Percentiles rank a stretch among this genome's conserved stretches.
Evolutionary conservation across 2,113 vertebrate species (phyloP).

Genomic region (Jacana jacana): DNA sequence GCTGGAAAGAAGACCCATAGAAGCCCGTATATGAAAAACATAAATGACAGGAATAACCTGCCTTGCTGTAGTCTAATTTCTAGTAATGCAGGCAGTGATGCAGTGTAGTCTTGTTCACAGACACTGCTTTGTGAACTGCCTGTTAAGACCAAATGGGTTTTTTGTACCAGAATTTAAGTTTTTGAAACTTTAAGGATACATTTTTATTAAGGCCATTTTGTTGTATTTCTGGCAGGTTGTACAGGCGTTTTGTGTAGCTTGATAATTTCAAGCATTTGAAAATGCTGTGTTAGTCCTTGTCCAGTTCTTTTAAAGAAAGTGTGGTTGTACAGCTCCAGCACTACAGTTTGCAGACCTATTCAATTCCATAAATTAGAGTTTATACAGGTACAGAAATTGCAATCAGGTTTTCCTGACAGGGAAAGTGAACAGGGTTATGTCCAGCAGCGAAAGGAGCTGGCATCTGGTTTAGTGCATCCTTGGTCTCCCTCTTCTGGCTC

Average conservation of each 20-base stretch:
- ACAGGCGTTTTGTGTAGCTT: neutral
- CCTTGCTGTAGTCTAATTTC: neutral
- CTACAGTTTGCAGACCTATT: accelerated
- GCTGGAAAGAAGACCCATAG: neutral
- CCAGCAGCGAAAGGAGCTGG: neutral
- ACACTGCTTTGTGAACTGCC: too few relatives aligned
- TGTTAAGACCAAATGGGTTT: neutral
- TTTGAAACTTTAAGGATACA: neutral
- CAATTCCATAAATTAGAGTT: neutral
- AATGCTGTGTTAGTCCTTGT: neutral
- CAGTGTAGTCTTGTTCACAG: neutral
- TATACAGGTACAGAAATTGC: neutral
- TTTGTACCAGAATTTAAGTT: neutral
- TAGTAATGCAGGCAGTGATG: neutral
- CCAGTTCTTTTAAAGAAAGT: neutral
- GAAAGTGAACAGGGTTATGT: neutral
- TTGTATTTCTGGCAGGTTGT: neutral
- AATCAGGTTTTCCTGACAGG: neutral
- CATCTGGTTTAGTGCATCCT: conserved; percentile 5
- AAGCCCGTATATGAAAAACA: neutral
- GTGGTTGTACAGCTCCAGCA: accelerated
- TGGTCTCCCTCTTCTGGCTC: conserved; percentile 65
- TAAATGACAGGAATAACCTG: neutral
- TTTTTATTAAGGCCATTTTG: neutral
- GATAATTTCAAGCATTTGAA: accelerated